phyloP scores from a whole-genome alignment of 2,888 invertebrate species.

The Odontocerum albicorne region DNA sequence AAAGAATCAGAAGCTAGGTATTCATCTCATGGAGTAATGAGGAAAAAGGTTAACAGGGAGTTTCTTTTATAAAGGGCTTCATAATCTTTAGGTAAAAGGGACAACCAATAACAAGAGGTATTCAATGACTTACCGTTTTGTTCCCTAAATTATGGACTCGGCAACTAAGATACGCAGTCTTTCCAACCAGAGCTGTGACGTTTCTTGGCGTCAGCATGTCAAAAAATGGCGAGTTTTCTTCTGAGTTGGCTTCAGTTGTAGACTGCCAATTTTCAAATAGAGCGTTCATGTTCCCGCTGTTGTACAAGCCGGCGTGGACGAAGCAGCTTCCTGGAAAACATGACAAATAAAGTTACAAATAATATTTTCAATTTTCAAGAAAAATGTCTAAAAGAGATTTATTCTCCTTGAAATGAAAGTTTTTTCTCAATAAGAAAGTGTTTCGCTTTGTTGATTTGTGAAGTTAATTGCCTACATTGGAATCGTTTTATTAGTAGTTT shows the following conservation, averaged over 20 bases:
- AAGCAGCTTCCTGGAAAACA: slow-evolving; percentile 23
- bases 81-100: neutral
- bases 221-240: slow-evolving; percentile 64
- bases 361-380: no score
- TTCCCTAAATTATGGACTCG: slow-evolving; percentile 78
- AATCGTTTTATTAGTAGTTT: no score
- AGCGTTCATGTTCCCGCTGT: slow-evolving; percentile 53
- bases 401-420: no score
- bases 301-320: slow-evolving; percentile 20
- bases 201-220: slow-evolving; percentile 74
- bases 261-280: slow-evolving; percentile 41
- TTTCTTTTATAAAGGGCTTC: neutral
- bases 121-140: slow-evolving; percentile 74
- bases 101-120: no score
- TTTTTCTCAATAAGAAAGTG: no score
- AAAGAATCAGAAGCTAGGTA: no score
- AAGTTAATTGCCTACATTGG: no score
- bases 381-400: no score
- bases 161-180: slow-evolving; percentile 79
- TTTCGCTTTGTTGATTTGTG: no score
- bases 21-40: no score
- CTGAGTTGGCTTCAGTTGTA: slow-evolving; percentile 42
- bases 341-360: neutral
- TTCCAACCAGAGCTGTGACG: slow-evolving; percentile 79
- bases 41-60: no score